Evolutionary conservation across 2,888 invertebrate genomes (phyloP), one percentile per base, ranked within the genome.

Genomic region (Epicampocera succincta): DNA sequence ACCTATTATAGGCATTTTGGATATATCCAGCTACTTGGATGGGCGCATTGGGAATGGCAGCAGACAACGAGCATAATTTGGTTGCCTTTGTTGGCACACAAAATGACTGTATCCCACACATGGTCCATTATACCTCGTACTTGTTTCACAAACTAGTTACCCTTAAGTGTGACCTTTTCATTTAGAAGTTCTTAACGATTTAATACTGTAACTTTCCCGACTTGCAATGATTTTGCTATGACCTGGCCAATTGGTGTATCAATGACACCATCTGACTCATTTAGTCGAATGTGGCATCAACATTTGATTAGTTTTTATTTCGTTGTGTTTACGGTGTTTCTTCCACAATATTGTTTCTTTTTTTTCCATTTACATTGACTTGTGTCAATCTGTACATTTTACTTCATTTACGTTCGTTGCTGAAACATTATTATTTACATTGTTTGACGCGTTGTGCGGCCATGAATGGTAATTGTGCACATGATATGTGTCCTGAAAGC

Each of bases 361-460:
- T 38, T 60, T 56, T n/a, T 11, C 8, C 71, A 71, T 66, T 72
- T 68, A 83, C 83, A 84, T 84, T 81, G 84, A 84, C 85, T 85
- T 83, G 83, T 85, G 85, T 84, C 85, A 85, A 85, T 85, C 83
- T 84, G 83, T 77, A 82, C 66, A 54, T 75, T 82, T 82, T 74
- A 65, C 60, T 74, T 77, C 63, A 69, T 69, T 69, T 74, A 63
- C 56, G 54, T 76, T 52, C 44, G 60, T 72, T 72, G 46, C 15
- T 52, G 52, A 38, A 46, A 29, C n/a, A 42, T 52, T 33, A 9
- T 15, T 68, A 50, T 29, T 38, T 17, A 12, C 65, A 63, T 52
- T 66, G 25, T 52, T 61, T 52, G 65, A 25, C 52, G 68, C 56
- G 19, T 58, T 60, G 63, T 21, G 11, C 25, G 42, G 56, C 50